Base-by-base conservation (phyloP, 2,113 vertebrate genomes). In the Siphamia tubifer region DNA sequence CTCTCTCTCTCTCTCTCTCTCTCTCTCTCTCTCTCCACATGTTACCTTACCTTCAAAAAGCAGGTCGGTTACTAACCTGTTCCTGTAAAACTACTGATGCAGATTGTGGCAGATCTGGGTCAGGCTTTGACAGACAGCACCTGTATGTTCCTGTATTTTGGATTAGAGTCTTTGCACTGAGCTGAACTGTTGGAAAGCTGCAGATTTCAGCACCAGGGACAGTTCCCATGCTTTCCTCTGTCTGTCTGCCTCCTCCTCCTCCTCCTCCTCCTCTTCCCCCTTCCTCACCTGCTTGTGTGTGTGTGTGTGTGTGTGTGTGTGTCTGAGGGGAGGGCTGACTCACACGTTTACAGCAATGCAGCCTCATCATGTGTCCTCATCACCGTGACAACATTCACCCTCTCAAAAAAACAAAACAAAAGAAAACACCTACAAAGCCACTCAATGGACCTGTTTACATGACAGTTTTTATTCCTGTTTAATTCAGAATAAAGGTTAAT, bases 351-450 rank as follows among this genome's bases (percentile, higher is more conserved):
- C 86, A 90, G 89, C 79, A 86, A 65, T 84, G 76, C 80, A 87
- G 83, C 77, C 71, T 85, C 77, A 88, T 85, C 76, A 86, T 87
- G 73, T 74, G 76, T 89, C 89, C 88, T 83, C 75, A 87, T 88
- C 80, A 75, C 64, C 13, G 20, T 81, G 83, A 89, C 78, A 80
- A 68, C 45, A 61, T 42, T 62, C 72, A 48, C 43, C 21, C 23
- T 19, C 63, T n/a, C n/a, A n/a, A n/a, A n/a, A n/a, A n/a, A n/a
- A n/a, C n/a, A n/a, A n/a, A n/a, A n/a, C n/a, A n/a, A n/a, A n/a
- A n/a, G n/a, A n/a, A n/a, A n/a, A n/a, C n/a, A n/a, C n/a, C n/a
- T n/a, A n/a, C n/a, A n/a, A n/a, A n/a, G n/a, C n/a, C n/a, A n/a
- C n/a, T n/a, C n/a, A n/a, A n/a, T n/a, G n/a, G n/a, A n/a, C n/a